Conservation (phyloP, 2,888 invertebrate genomes). For the Mythimna lalbum region DNA sequence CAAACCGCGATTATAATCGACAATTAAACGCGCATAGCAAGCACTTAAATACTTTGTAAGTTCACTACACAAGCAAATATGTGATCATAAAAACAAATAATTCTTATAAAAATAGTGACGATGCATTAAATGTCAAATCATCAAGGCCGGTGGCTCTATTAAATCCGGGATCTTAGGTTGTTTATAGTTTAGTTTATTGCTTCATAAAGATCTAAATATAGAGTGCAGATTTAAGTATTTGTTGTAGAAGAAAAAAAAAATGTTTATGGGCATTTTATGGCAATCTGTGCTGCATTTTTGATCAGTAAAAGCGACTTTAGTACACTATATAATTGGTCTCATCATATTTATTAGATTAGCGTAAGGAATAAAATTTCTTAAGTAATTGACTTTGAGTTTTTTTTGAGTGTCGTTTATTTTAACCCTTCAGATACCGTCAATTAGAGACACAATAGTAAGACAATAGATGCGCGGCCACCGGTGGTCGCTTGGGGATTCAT, state of each 20-base stretch:
- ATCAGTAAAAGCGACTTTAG: not conserved
- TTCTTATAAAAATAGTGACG: slow-evolving; percentile 63
- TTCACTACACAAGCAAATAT: slow-evolving; percentile 43
- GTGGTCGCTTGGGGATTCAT: no score
- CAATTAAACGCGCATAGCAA: slow-evolving; percentile 47
- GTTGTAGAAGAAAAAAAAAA: slow-evolving; percentile 4
- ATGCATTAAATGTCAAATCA: slow-evolving; percentile 64
- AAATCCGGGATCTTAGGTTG: slow-evolving; percentile 53
- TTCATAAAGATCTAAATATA: slow-evolving; percentile 46
- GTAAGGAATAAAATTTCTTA: no score
- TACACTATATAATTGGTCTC: no score
- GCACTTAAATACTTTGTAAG: slow-evolving; percentile 56
- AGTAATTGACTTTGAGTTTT: no score
- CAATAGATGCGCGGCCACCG: no score
- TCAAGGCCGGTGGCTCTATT: slow-evolving; percentile 52
- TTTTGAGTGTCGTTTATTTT: no score
- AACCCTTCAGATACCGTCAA: no score
- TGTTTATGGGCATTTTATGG: slow-evolving; percentile 17
- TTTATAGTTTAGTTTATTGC: slow-evolving; percentile 61
- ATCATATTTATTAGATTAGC: no score
- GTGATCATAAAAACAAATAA: slow-evolving; percentile 55
- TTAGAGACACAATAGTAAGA: no score
- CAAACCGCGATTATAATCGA: slow-evolving; percentile 39
- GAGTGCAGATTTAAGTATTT: slow-evolving; percentile 20
- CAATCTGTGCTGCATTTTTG: not conserved